Conservation (phyloP, 2,888 invertebrate genomes). For the Lepidonotus clava region DNA sequence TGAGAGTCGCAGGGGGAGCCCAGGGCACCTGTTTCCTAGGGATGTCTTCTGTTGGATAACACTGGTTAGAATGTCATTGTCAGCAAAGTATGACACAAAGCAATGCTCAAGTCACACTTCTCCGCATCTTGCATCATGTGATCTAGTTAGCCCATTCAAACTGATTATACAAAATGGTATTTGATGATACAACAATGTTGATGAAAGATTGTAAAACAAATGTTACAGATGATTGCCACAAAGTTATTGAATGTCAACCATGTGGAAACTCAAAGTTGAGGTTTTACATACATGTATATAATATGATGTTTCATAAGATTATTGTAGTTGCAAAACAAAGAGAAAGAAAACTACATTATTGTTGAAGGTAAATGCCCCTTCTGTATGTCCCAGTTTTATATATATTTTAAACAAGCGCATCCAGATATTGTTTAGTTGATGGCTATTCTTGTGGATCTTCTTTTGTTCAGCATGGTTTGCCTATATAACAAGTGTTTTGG, state of each 20-base stretch:
- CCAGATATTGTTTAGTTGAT: background rate
- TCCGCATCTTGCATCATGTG: background rate
- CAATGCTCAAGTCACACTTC: too few relatives aligned
- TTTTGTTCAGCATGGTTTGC: background rate
- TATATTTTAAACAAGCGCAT: background rate
- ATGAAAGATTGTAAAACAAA: background rate
- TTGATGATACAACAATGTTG: too few relatives aligned
- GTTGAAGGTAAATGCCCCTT: too few relatives aligned
- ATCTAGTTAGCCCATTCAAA: conserved; percentile 29
- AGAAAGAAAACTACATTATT: too few relatives aligned
- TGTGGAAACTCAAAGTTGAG: background rate
- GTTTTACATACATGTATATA: background rate
- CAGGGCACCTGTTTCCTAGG: too few relatives aligned
- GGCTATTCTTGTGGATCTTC: background rate
- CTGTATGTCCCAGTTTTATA: background rate
- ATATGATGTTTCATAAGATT: background rate
- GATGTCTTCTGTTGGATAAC: too few relatives aligned
- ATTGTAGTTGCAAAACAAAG: conserved; percentile 29
- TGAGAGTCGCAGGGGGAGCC: too few relatives aligned
- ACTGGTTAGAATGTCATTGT: too few relatives aligned
- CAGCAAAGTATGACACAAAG: too few relatives aligned
- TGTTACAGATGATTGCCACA: conserved; percentile 11
- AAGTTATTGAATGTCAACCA: conserved; percentile 10
- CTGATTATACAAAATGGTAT: background rate
- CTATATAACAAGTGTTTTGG: background rate